Conservation (phyloP, 2,888 invertebrate species). For the Lasioglossum figueresi region DNA sequence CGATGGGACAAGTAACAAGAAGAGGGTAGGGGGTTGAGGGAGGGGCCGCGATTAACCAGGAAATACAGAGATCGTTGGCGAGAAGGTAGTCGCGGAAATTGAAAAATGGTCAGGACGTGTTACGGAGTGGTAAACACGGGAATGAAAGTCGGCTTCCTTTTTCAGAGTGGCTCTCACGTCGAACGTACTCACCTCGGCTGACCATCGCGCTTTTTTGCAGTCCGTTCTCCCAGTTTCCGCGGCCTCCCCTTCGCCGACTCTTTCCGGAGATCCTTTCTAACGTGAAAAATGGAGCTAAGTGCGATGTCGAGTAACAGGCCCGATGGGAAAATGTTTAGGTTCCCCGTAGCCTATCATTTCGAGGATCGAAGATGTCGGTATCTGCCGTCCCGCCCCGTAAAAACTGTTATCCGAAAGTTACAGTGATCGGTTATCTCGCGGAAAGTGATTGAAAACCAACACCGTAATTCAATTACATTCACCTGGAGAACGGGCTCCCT, state of each 20-base stretch:
- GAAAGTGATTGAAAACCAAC: neutral
- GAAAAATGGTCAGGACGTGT: slow-evolving; percentile 64
- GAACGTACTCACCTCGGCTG: slow-evolving; percentile 54
- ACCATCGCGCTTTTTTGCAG: slow-evolving; percentile 48
- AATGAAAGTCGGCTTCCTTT: slow-evolving; percentile 53
- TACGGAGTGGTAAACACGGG: slow-evolving; percentile 57
- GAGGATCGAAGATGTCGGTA: slow-evolving; percentile 24
- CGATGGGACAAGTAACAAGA: neutral
- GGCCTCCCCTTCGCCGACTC: neutral
- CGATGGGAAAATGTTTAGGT: slow-evolving; percentile 55
- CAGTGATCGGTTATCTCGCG: slow-evolving; percentile 3
- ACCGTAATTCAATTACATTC: slow-evolving; percentile 12
- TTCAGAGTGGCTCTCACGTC: slow-evolving; percentile 52
- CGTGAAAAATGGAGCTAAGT: slow-evolving; percentile 65
- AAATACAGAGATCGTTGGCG: slow-evolving; percentile 29
- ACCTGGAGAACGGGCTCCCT: neutral
- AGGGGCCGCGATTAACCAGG: slow-evolving; percentile 22
- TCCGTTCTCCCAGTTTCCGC: slow-evolving; percentile 24
- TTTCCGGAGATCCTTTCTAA: slow-evolving; percentile 40
- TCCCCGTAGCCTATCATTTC: slow-evolving; percentile 39
- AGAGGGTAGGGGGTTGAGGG: neutral
- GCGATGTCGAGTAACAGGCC: slow-evolving; percentile 56
- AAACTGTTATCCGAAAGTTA: slow-evolving; percentile 1
- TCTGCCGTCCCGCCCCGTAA: slow-evolving; percentile 7
- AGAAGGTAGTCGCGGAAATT: slow-evolving; percentile 42